phyloP scores from a whole-genome alignment of 2,797 vertebrate species.

The Dipus sagitta region DNA sequence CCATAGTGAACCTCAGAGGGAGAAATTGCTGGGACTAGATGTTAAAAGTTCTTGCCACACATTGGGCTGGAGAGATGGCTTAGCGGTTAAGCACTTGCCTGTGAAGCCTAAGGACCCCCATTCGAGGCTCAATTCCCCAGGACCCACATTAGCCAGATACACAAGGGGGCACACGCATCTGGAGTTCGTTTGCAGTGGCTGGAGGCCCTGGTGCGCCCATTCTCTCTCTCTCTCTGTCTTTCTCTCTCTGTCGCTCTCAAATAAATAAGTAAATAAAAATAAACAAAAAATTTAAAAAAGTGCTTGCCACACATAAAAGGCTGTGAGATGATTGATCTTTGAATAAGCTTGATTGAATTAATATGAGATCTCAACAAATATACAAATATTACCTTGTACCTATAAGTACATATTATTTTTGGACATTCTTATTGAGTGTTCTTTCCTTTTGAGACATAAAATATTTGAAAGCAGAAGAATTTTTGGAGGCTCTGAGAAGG shows the following conservation, averaged over 20 bases:
- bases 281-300: too few species aligned
- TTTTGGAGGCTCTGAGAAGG: background rate
- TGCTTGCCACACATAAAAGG: background rate
- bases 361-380: background rate
- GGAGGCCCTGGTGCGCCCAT: too few species aligned
- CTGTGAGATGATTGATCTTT: background rate
- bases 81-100: too few species aligned
- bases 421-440: background rate
- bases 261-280: too few species aligned
- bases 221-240: too few species aligned
- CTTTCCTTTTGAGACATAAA: slow-evolving; percentile 36
- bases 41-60: background rate
- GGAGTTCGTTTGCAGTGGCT: too few species aligned
- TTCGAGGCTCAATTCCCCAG: too few species aligned
- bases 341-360: background rate
- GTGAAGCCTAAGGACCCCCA: too few species aligned
- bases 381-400: background rate
- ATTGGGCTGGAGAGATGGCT: too few species aligned
- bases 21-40: background rate
- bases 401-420: background rate
- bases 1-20: background rate
- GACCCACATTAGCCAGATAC: too few species aligned
- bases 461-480: background rate
- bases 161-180: too few species aligned
- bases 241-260: too few species aligned